Evolutionary conservation across 2,113 vertebrate genomes (phyloP).

Genomic region (Pristiophorus japonicus): DNA sequence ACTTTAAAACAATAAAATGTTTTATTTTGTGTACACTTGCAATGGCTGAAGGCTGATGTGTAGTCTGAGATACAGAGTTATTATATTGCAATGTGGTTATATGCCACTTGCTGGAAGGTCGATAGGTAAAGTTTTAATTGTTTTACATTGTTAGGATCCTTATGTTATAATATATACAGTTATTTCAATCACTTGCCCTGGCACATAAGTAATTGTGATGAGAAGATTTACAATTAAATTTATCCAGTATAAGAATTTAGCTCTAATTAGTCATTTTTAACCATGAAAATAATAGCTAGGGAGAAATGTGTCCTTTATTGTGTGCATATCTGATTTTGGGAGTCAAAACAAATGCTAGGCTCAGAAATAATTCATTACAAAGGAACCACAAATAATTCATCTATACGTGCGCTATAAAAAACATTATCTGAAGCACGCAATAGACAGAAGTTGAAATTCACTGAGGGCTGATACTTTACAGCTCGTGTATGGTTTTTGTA

Average conservation of each 20-base stretch:
- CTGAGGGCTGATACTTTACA: neutral
- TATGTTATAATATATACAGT: neutral
- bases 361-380: neutral
- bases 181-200: neutral
- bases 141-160: neutral
- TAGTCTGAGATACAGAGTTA: neutral
- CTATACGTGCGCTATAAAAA: neutral
- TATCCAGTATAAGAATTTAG: neutral
- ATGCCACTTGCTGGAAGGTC: neutral
- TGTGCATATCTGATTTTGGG: neutral
- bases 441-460: neutral
- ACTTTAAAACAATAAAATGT: neutral
- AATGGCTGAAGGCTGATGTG: neutral
- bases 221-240: neutral
- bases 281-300: too few species aligned
- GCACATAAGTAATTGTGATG: neutral
- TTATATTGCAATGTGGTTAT: neutral
- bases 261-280: too few species aligned
- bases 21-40: neutral
- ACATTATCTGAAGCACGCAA: neutral
- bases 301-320: neutral
- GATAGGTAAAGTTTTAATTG: neutral
- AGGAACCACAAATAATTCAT: neutral
- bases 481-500: neutral
- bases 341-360: neutral